Conservation (phyloP, 2,888 invertebrate species). For the Marasmarcha lunaedactyla region DNA sequence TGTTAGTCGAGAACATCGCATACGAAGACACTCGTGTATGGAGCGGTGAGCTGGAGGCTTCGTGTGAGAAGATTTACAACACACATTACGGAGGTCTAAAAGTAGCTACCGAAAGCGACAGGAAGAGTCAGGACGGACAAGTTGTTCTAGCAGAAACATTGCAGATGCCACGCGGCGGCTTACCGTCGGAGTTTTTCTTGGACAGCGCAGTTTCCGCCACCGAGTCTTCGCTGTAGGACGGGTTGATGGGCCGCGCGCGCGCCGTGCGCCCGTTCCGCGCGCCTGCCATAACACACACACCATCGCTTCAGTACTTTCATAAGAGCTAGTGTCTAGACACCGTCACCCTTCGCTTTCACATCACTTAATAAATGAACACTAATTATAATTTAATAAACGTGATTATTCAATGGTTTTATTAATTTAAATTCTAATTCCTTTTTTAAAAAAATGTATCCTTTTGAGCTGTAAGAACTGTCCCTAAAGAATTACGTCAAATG, state of each 20-base stretch:
- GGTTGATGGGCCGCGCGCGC: conserved; percentile 64
- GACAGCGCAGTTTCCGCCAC: conserved; percentile 83
- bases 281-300: conserved; percentile 63
- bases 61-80: background rate
- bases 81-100: conserved; percentile 13
- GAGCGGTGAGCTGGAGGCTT: background rate
- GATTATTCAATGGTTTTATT: too few relatives aligned
- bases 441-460: too few relatives aligned
- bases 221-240: conserved; percentile 85
- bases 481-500: too few relatives aligned
- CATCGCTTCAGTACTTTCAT: conserved; percentile 45
- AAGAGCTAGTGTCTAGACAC: background rate
- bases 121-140: conserved; percentile 40
- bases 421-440: too few relatives aligned
- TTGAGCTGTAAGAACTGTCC: too few relatives aligned
- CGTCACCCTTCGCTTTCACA: background rate
- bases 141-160: conserved; percentile 29
- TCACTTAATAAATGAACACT: too few relatives aligned
- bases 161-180: conserved; percentile 44
- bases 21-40: background rate
- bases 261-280: conserved; percentile 49
- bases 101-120: conserved; percentile 41
- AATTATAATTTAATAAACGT: too few relatives aligned
- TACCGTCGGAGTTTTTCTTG: conserved; percentile 89
- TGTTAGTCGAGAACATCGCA: background rate